Evolutionary conservation across 2,113 vertebrate genomes (phyloP).

Genomic region (Henicopernis longicauda): DNA sequence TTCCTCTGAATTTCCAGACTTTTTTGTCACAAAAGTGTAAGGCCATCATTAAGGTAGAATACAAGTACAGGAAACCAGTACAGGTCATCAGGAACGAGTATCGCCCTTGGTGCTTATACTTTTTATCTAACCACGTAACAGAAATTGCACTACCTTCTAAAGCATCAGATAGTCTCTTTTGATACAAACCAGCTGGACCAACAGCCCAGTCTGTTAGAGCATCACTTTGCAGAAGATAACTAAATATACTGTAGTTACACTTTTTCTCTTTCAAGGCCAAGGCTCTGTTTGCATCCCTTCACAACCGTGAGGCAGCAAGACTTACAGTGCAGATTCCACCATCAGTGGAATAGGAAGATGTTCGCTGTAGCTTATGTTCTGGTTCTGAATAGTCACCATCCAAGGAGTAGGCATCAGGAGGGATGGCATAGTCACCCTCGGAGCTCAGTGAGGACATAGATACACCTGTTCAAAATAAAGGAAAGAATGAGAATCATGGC

Average conservation of each 20-base stretch:
- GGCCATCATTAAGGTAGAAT: background rate
- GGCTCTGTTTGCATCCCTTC: background rate
- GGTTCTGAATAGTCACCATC: constrained; percentile 89
- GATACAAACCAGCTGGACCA: background rate
- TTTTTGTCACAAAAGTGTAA: background rate
- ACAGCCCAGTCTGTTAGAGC: background rate
- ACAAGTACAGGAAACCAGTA: background rate
- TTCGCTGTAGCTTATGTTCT: constrained; percentile 87
- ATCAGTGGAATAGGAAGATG: constrained; percentile 87
- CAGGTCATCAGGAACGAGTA: background rate
- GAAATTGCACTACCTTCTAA: background rate
- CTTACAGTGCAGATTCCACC: constrained; percentile 75
- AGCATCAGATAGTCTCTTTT: background rate
- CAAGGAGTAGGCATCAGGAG: constrained; percentile 86
- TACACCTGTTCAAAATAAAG: constrained; percentile 70
- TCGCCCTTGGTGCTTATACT: background rate
- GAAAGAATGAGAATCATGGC: background rate
- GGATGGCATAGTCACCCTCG: constrained; percentile 89
- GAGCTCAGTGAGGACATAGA: constrained; percentile 92
- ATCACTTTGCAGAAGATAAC: background rate
- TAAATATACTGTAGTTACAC: background rate
- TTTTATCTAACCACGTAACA: background rate
- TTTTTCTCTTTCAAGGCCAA: background rate
- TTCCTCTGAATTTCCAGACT: background rate
- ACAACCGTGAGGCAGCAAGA: background rate